Percentiles rank a stretch among this genome's conserved stretches.
Conservation (phyloP, 2,888 invertebrate species). For the Drosophila paracracens region DNA sequence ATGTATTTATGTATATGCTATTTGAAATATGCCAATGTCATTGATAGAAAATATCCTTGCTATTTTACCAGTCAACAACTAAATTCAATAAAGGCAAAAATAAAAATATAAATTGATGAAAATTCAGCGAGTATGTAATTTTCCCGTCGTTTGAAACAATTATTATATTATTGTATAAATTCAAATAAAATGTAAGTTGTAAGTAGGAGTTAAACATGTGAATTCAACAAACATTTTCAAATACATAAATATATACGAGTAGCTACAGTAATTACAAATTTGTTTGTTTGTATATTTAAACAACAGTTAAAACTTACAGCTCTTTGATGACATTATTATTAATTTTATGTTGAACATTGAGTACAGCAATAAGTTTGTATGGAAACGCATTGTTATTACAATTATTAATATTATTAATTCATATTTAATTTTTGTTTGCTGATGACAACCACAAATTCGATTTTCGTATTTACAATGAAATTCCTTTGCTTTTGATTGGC, state of each 20-base stretch:
- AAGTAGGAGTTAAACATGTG: slow-evolving; percentile 1
- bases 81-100: not conserved
- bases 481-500: slow-evolving; percentile 22
- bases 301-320: slow-evolving; percentile 70
- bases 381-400: slow-evolving; percentile 6
- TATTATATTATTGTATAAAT: not conserved
- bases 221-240: slow-evolving; percentile 8
- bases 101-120: not conserved
- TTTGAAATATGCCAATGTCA: slow-evolving; percentile 3
- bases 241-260: not conserved
- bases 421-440: slow-evolving; percentile 13
- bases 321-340: slow-evolving; percentile 52
- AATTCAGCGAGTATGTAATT: slow-evolving; percentile 1
- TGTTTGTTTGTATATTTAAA: slow-evolving; percentile 14
- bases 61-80: slow-evolving; percentile 7
- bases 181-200: slow-evolving; percentile 1
- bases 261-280: slow-evolving; percentile 25
- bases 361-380: slow-evolving; percentile 15
- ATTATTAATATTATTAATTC: slow-evolving; percentile 8
- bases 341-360: slow-evolving; percentile 23
- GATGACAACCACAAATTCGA: slow-evolving; percentile 55
- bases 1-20: slow-evolving; percentile 2
- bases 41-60: slow-evolving; percentile 13
- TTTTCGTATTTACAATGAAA: slow-evolving; percentile 42
- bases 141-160: not conserved